Evolutionary conservation across 2,797 vertebrate genomes (phyloP), one percentile per base, ranked within the genome.

Genomic region (Harpagifer antarcticus): DNA sequence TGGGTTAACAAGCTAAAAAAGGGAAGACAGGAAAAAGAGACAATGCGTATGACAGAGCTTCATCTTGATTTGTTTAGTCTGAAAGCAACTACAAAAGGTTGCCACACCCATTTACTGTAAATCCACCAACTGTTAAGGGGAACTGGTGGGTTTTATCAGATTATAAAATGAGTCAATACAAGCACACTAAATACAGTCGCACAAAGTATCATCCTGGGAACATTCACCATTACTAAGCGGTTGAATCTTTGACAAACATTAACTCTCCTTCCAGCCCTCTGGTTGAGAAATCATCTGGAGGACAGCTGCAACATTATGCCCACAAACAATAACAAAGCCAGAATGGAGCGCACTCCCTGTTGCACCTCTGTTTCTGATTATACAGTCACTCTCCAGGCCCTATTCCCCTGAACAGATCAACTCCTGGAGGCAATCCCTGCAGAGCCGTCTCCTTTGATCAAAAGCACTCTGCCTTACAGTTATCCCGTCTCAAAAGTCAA

Each of bases 31-130:
- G 40, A 66, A 49, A 55, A 40, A 14, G 2, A 20, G 13, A 16
- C 9, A 48, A 17, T 23, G 11, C 43, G 55, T 54, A 2, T 43
- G 31, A 42, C 16, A 40, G 15, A 14, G 17, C 72, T 78, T 44
- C 3, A 69, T 62, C 1, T 15, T 42, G 57, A 37, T 64, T 67
- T 54, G 76, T 16, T 5, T 23, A 33, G 9, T 58, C 27, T 55
- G 23, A 67, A 58, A 62, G 15, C n/a, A n/a, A 52, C 69, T 66
- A 60, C 49, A 43, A 43, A 43, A 20, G 23, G 42, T 33, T 0
- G 52, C 65, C 71, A 74, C 78, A 64, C 84, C 81, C 76, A 15
- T 37, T 8, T 3, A 1, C n/a, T 37, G 48, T 7, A 52, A 52
- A 62, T 53, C n/a, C 63, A 61, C 43, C 10, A 14, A 27, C 16